Evolutionary conservation across 2,113 vertebrate genomes (phyloP).

Genomic region (Scolopax mira): DNA sequence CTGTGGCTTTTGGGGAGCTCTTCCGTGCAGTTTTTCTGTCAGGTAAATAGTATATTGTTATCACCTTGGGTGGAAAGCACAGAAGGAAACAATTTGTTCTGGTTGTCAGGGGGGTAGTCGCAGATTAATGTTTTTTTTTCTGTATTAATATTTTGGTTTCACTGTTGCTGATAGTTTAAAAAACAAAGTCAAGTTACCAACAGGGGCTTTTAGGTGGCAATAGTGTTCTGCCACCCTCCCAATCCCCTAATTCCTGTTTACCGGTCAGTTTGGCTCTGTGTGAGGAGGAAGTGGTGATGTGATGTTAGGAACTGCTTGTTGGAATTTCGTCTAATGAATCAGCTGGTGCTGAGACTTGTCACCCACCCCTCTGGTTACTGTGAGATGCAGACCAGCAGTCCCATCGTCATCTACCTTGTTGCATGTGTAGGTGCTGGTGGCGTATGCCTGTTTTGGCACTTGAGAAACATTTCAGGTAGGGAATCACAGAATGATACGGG

Average conservation of each 20-base stretch:
- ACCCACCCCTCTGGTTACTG: background rate
- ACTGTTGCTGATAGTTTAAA: background rate
- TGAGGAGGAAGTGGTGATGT: background rate
- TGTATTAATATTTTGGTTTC: background rate
- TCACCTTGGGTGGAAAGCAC: background rate
- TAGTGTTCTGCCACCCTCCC: background rate
- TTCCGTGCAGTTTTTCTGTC: fast-evolving
- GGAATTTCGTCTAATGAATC: background rate
- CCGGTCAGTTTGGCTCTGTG: background rate
- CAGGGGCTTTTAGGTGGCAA: background rate
- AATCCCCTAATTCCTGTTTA: background rate
- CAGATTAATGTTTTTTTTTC: background rate
- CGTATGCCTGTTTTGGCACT: background rate
- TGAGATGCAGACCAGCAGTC: background rate
- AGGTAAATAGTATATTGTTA: background rate
- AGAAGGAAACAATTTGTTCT: background rate
- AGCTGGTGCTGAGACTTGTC: background rate
- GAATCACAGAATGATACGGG: too few species aligned
- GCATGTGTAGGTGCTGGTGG: background rate
- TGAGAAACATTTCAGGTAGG: background rate
- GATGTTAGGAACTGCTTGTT: background rate
- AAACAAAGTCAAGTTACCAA: background rate
- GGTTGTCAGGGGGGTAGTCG: background rate
- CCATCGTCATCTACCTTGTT: background rate
- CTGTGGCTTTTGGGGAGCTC: background rate